Evolutionary conservation across 2,888 invertebrate species (phyloP).

Genomic region (Taphrorychus bicolor): DNA sequence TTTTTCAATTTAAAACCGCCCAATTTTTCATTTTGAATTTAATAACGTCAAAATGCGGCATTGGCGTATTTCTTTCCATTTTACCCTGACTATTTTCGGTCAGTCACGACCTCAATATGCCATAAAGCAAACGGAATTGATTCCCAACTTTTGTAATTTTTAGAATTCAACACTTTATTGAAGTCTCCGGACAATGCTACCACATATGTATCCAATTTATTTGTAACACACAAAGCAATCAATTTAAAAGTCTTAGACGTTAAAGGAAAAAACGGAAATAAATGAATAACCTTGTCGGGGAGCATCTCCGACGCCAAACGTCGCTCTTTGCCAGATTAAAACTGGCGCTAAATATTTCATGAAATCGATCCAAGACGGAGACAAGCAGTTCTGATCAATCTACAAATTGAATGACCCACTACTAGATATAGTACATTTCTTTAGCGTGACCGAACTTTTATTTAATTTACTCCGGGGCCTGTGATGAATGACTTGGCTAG

Average conservation of each 20-base stretch:
- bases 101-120: slow-evolving; percentile 60
- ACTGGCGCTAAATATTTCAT: slow-evolving; percentile 24
- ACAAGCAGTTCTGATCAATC: slow-evolving; percentile 24
- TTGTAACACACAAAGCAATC: not conserved
- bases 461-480: slow-evolving; percentile 17
- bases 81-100: slow-evolving; percentile 37
- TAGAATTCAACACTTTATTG: too few relatives aligned
- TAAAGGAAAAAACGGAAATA: not conserved
- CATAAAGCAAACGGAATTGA: slow-evolving; percentile 59
- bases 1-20: slow-evolving; percentile 61
- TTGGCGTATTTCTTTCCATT: slow-evolving; percentile 43
- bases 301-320: not conserved
- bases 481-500: slow-evolving; percentile 17
- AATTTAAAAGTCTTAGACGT: not conserved
- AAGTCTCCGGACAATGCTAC: too few relatives aligned
- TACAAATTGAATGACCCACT: slow-evolving; percentile 26
- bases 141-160: slow-evolving; percentile 46
- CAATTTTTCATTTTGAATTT: slow-evolving; percentile 62
- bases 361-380: slow-evolving; percentile 13
- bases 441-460: slow-evolving; percentile 26
- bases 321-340: slow-evolving; percentile 18
- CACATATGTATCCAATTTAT: too few relatives aligned
- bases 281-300: not conserved
- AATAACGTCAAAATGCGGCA: slow-evolving; percentile 58
- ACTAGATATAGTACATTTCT: slow-evolving; percentile 24